Percentiles rank a stretch among this genome's conserved stretches.
phyloP scores from a whole-genome alignment of 1,140 invertebrate species.

The Drosophila nikananu region DNA sequence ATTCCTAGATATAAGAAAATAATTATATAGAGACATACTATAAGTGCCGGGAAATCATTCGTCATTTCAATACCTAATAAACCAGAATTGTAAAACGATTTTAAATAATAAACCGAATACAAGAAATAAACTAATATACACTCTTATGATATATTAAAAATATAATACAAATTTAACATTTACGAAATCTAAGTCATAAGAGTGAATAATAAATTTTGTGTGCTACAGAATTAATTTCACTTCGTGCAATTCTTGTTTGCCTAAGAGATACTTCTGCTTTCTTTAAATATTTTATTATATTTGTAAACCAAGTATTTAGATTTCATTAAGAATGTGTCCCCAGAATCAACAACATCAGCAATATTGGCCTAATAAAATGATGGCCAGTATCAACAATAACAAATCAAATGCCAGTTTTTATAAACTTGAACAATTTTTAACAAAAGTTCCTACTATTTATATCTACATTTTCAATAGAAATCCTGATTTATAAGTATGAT shows the following conservation, averaged over 20 bases:
- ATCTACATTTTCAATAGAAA: neutral
- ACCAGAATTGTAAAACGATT: neutral
- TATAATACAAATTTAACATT: neutral
- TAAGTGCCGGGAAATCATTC: neutral
- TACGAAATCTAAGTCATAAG: neutral
- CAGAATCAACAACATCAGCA: no score
- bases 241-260: neutral
- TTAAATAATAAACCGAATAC: neutral
- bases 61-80: neutral
- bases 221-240: neutral
- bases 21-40: neutral
- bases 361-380: neutral
- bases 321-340: no score
- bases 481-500: slow-evolving; percentile 14
- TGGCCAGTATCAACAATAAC: neutral
- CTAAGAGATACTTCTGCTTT: neutral
- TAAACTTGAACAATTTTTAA: neutral
- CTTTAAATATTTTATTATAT: neutral
- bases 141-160: neutral
- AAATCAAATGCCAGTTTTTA: neutral
- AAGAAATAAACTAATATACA: no score
- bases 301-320: neutral
- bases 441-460: neutral
- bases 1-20: neutral
- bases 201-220: neutral